Percentiles rank a stretch among this genome's conserved stretches.
Conservation (phyloP, 2,797 vertebrate species). For the Thamnophis elegans region DNA sequence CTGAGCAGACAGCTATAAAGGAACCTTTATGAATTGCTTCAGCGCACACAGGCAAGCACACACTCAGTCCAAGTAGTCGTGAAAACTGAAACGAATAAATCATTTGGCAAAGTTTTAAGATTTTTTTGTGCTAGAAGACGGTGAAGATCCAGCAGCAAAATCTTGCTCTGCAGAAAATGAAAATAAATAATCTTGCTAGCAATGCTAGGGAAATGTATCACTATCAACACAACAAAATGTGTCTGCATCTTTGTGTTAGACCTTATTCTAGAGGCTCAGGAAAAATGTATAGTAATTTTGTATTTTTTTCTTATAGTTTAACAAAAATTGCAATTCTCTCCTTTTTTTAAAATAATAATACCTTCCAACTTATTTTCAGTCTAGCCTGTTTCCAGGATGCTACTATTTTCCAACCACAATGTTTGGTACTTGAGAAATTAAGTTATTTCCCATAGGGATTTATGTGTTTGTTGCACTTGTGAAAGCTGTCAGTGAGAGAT, state of each 20-base stretch:
- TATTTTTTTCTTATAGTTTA: neutral
- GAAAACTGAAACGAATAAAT: neutral
- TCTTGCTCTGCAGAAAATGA: neutral
- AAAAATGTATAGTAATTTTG: conserved; percentile 3
- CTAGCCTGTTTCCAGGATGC: neutral
- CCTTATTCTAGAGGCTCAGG: neutral
- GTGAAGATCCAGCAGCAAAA: neutral
- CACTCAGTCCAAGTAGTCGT: neutral
- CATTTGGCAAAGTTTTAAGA: neutral
- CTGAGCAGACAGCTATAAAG: neutral
- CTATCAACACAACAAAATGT: neutral
- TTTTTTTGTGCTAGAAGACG: neutral
- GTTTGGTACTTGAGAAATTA: neutral
- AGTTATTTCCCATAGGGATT: neutral
- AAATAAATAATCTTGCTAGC: neutral
- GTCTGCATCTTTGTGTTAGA: neutral
- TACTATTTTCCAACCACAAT: neutral
- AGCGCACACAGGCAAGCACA: neutral
- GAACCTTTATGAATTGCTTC: neutral
- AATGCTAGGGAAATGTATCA: neutral
- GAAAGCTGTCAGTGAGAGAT: neutral
- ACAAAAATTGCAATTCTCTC: conserved; percentile 9
- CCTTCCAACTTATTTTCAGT: neutral
- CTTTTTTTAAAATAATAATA: neutral
- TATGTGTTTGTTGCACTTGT: neutral